Percentiles rank a stretch among this genome's conserved stretches.
phyloP scores from a whole-genome alignment of 2,888 invertebrate genomes.

The Galeopsomyia nigrocyanea region DNA sequence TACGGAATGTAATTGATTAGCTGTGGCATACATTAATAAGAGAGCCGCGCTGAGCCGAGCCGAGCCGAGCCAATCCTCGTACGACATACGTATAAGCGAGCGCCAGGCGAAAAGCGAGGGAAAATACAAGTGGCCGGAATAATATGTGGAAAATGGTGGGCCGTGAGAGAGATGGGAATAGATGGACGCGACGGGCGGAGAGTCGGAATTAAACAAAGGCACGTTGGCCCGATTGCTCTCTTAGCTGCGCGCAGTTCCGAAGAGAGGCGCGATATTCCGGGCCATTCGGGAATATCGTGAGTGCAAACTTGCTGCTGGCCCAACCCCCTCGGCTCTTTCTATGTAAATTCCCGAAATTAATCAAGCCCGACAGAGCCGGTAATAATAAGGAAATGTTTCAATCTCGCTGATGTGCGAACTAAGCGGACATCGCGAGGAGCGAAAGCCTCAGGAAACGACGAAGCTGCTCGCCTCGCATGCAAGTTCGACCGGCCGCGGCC shows the following conservation, averaged over 20 bases:
- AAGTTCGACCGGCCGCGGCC: too few species aligned
- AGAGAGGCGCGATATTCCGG: slow-evolving; percentile 32
- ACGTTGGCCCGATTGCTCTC: slow-evolving; percentile 27
- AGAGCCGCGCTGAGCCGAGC: background rate
- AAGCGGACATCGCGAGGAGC: slow-evolving; percentile 51
- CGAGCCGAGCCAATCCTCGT: slow-evolving; percentile 32
- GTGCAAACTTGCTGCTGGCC: slow-evolving; percentile 40
- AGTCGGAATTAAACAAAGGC: slow-evolving; percentile 62
- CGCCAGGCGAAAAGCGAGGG: slow-evolving; percentile 36
- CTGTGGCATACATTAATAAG: slow-evolving; percentile 37
- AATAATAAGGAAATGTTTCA: slow-evolving; percentile 69
- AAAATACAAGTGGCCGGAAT: slow-evolving; percentile 46
- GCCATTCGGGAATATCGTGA: slow-evolving; percentile 47
- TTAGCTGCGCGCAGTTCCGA: slow-evolving; percentile 6
- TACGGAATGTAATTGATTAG: slow-evolving; percentile 48
- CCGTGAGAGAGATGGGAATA: slow-evolving; percentile 37
- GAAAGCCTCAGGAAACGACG: slow-evolving; percentile 41
- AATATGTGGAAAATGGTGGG: slow-evolving; percentile 43
- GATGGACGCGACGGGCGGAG: slow-evolving; percentile 54
- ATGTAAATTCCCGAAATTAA: slow-evolving; percentile 62
- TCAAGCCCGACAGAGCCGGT: slow-evolving; percentile 65
- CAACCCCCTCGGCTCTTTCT: slow-evolving; percentile 35
- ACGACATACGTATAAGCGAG: too few species aligned
- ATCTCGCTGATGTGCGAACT: slow-evolving; percentile 66
- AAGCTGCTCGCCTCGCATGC: too few species aligned